Conservation (phyloP, 2,113 vertebrate species). For the Pterophyllum scalare region DNA sequence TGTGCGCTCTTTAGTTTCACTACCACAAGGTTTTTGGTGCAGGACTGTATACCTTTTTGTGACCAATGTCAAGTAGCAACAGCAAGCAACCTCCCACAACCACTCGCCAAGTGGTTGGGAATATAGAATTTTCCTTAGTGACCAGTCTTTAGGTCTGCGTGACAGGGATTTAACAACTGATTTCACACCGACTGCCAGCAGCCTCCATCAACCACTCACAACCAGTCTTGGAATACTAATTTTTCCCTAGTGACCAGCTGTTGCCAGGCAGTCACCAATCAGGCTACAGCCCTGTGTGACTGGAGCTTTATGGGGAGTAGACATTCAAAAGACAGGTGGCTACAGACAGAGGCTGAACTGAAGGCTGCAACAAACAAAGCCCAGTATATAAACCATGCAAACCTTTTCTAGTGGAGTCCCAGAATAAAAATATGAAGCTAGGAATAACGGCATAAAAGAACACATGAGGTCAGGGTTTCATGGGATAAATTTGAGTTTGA, state of each 20-base stretch:
- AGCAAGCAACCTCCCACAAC: background rate
- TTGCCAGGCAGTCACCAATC: background rate
- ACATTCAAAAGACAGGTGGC: accelerated
- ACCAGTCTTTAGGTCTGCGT: no score
- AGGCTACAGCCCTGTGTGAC: background rate
- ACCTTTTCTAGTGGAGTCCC: background rate
- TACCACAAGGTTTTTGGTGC: background rate
- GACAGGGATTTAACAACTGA: no score
- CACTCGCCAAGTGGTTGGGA: background rate
- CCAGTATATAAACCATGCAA: background rate
- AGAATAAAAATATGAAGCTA: background rate
- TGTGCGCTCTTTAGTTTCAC: background rate
- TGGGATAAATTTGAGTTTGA: no score
- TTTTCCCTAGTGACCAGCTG: accelerated
- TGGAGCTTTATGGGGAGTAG: accelerated
- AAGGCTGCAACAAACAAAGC: background rate
- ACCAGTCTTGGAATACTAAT: no score
- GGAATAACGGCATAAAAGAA: background rate
- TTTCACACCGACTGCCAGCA: no score
- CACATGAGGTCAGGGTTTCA: no score
- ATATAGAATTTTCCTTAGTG: background rate
- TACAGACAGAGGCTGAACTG: background rate
- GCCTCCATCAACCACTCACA: no score
- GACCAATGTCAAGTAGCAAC: background rate
- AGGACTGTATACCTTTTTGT: background rate